These are phyloP conservation scores for Noctilio leporinus DNA, from an alignment of 2,113 vertebrate species.

Conservation along the genomic window DNA sequence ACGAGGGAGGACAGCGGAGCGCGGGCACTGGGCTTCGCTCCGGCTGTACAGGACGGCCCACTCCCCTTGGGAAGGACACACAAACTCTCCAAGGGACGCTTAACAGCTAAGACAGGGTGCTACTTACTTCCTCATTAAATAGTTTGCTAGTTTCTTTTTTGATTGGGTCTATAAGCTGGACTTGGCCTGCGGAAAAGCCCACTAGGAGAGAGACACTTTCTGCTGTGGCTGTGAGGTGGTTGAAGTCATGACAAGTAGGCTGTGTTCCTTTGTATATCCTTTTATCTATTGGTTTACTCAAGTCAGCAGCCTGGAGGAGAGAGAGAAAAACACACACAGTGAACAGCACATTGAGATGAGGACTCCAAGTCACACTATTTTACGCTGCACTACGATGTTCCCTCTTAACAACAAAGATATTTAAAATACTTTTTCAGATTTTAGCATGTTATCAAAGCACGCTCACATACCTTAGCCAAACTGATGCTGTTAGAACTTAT, in stretches of 20 bases:
- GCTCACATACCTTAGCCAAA: background rate
- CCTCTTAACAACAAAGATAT: conserved; percentile 20
- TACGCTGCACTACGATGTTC: conserved; percentile 3
- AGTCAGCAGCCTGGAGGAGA: conserved; percentile 92
- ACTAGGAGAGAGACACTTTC: conserved; percentile 98
- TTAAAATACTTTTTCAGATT: background rate
- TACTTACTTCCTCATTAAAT: conserved; percentile 99
- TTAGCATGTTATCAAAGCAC: conserved; percentile 40
- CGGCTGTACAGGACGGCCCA: background rate
- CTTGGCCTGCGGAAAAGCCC: conserved; percentile 98
- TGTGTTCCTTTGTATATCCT: conserved; percentile 99
- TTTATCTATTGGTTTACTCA: conserved; percentile 99
- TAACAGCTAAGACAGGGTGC: conserved; percentile 50
- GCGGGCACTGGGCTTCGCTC: background rate
- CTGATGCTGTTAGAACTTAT: background rate
- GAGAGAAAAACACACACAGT: conserved; percentile 62
- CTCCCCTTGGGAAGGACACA: background rate
- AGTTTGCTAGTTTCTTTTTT: conserved; percentile 99
- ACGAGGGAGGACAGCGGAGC: background rate
- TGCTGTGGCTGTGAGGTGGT: conserved; percentile 96
- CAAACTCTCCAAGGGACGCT: conserved; percentile 28
- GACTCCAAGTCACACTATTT: conserved; percentile 40
- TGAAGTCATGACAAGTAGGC: conserved; percentile 99
- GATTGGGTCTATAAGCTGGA: conserved; percentile 99
- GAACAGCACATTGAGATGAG: conserved; percentile 46